Percentiles rank a stretch among this genome's conserved stretches.
These are phyloP conservation scores for Lepidostoma basale DNA, from an alignment of 1,140 invertebrate genomes.

Conservation along the genomic window DNA sequence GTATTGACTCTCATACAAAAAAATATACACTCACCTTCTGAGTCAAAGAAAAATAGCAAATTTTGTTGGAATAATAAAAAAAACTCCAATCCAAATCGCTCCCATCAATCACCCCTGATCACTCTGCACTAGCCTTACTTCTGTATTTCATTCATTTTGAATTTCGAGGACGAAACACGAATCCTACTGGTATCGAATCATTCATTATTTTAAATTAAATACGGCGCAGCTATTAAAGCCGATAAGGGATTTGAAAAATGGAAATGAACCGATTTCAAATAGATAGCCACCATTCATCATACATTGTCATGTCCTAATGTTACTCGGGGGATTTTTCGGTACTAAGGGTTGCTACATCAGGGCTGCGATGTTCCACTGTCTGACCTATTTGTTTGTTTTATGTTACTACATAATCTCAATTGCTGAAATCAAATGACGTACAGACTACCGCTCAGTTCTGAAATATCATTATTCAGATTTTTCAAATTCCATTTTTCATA, in stretches of 20 bases:
- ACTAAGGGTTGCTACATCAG: background rate
- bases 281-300: slow-evolving; percentile 15
- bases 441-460: no score
- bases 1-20: no score
- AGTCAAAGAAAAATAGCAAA: background rate
- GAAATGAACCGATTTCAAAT: slow-evolving; percentile 12
- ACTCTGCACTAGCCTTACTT: background rate
- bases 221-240: slow-evolving; percentile 9
- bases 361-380: no score
- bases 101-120: background rate
- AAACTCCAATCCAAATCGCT: background rate
- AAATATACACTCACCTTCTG: no score
- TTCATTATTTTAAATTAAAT: slow-evolving; percentile 28
- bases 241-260: slow-evolving; percentile 26
- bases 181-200: slow-evolving; percentile 5
- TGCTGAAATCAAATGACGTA: no score
- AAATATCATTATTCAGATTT: no score
- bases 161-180: background rate
- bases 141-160: no score
- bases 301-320: slow-evolving; percentile 17
- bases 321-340: background rate
- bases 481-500: no score
- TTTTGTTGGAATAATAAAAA: background rate
- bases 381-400: no score
- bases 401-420: no score